Evolutionary conservation across 2,888 invertebrate species (phyloP).

Genomic region (Eumacrocentrus americanus): DNA sequence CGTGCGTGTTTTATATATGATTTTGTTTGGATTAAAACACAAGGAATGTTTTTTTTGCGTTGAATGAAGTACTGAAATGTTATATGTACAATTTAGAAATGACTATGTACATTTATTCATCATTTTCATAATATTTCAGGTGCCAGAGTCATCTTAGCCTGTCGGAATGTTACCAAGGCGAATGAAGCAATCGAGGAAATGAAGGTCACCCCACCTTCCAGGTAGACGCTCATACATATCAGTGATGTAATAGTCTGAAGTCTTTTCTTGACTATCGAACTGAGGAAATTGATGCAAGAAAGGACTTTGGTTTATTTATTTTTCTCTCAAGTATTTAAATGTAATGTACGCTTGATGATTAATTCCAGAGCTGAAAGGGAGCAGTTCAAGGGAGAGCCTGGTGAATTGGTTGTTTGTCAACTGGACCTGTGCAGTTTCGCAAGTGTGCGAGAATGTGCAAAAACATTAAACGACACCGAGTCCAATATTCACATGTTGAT

Average conservation of each 20-base stretch:
- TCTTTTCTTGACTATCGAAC: neutral
- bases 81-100: no score
- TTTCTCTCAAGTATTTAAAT: no score
- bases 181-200: slow-evolving; percentile 61
- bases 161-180: slow-evolving; percentile 62
- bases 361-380: slow-evolving; percentile 41
- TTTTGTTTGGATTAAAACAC: no score
- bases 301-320: no score
- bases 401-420: slow-evolving; percentile 46
- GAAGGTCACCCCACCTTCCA: slow-evolving; percentile 42
- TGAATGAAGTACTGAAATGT: no score
- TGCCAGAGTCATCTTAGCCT: slow-evolving; percentile 62
- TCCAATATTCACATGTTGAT: slow-evolving; percentile 69
- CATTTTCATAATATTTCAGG: slow-evolving; percentile 46
- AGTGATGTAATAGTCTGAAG: neutral
- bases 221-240: slow-evolving; percentile 22
- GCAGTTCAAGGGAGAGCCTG: slow-evolving; percentile 45
- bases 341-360: no score
- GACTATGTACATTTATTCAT: neutral
- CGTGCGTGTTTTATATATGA: no score
- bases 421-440: slow-evolving; percentile 66
- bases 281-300: no score
- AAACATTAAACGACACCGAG: slow-evolving; percentile 61
- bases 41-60: no score
- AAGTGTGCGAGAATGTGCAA: slow-evolving; percentile 66